Evolutionary conservation across 2,797 vertebrate species (phyloP).

Genomic region (Typhlichthys eigenmanni): DNA sequence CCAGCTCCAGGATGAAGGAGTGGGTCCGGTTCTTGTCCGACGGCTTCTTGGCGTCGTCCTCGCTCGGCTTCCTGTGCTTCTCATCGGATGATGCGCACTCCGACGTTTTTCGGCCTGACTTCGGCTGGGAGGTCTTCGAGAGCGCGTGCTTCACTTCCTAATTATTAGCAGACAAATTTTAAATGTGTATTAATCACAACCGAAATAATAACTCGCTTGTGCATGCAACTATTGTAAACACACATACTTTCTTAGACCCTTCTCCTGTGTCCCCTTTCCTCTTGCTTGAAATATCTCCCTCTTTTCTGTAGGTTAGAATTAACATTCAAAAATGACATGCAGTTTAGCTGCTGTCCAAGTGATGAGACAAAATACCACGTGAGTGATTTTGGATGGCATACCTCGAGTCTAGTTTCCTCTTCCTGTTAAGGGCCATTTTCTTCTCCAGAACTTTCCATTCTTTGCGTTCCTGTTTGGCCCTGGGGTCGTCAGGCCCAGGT

Average conservation of each 20-base stretch:
- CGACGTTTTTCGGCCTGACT: constrained; percentile 77
- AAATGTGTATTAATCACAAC: constrained; percentile 2
- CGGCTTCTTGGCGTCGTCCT: constrained; percentile 79
- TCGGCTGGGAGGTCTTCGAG: constrained; percentile 72
- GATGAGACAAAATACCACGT: not conserved
- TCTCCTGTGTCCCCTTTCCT: constrained; percentile 85
- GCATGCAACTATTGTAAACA: not conserved
- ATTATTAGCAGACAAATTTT: constrained; percentile 48
- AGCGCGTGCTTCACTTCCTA: constrained; percentile 79
- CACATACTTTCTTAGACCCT: constrained; percentile 79
- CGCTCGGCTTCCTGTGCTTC: constrained; percentile 78
- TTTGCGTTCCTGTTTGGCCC: constrained; percentile 93
- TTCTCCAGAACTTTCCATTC: constrained; percentile 96
- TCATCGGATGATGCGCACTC: constrained; percentile 83
- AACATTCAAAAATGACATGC: not conserved
- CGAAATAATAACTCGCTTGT: not conserved
- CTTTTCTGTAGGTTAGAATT: constrained; percentile 72
- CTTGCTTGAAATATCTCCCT: constrained; percentile 79
- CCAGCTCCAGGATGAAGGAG: constrained; percentile 81
- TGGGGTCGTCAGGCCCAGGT: constrained; percentile 62
- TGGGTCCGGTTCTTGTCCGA: constrained; percentile 77
- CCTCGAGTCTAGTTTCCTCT: constrained; percentile 90
- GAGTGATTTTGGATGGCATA: constrained; percentile 41
- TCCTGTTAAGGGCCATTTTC: constrained; percentile 93
- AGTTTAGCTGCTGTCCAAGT: not conserved